A percentile compares a stretch with the other conserved stretches of the same genome.
phyloP scores from a whole-genome alignment of 2,888 invertebrate species.

The Ectemnius continuus region DNA sequence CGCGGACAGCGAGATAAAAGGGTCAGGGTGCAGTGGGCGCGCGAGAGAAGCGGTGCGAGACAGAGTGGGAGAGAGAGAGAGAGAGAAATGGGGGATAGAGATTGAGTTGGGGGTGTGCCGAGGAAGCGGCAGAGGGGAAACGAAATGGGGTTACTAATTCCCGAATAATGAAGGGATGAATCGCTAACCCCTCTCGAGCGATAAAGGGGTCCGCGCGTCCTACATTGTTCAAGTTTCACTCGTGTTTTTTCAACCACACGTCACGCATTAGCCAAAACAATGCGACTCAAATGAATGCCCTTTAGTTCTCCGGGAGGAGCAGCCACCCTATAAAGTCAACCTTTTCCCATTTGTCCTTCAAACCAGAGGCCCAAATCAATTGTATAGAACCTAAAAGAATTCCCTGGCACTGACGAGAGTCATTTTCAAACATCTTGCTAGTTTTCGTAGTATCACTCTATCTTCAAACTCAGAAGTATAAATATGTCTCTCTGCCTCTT shows the following conservation, averaged over 20 bases:
- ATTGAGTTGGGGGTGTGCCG: constrained; percentile 31
- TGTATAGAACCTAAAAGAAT: no score
- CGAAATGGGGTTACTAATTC: constrained; percentile 77
- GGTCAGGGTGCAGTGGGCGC: neutral
- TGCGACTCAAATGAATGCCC: constrained; percentile 55
- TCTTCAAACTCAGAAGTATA: no score
- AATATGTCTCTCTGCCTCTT: no score
- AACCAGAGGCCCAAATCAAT: no score
- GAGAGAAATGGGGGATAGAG: constrained; percentile 46
- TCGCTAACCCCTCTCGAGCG: constrained; percentile 63
- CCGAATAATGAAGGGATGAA: constrained; percentile 76
- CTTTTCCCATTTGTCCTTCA: constrained; percentile 31
- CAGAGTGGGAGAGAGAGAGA: constrained; percentile 33
- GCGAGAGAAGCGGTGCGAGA: neutral
- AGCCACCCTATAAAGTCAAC: constrained; percentile 29
- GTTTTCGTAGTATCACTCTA: no score
- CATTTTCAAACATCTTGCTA: no score
- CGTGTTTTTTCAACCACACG: constrained; percentile 59
- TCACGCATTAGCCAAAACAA: constrained; percentile 61
- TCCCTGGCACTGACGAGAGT: no score
- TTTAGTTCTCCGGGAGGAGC: constrained; percentile 21
- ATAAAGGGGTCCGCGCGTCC: constrained; percentile 51
- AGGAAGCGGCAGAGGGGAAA: constrained; percentile 51
- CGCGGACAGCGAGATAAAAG: constrained; percentile 39
- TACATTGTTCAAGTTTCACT: constrained; percentile 67